Percentiles rank a stretch among this genome's conserved stretches.
These are phyloP conservation scores for Cephus rjabovi DNA, from an alignment of 2,888 invertebrate genomes.

Conservation along the genomic window DNA sequence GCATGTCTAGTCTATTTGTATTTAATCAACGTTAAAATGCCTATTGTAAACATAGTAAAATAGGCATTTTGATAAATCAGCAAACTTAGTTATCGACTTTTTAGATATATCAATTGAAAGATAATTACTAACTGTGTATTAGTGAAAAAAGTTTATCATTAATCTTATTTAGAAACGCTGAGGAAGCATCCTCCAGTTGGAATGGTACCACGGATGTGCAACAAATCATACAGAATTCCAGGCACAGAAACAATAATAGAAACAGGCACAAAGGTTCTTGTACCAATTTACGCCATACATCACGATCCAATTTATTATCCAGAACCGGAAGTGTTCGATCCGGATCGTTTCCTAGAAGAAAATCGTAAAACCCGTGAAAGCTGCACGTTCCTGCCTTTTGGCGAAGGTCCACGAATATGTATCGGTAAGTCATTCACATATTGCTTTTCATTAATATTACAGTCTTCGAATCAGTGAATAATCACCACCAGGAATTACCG, in stretches of 20 bases:
- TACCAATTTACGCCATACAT: conserved; percentile 65
- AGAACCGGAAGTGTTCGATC: conserved; percentile 67
- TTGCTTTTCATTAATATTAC: neutral
- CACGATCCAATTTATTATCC: conserved; percentile 65
- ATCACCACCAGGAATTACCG: neutral
- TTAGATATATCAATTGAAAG: no score
- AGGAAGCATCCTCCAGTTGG: conserved; percentile 67
- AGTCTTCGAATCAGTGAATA: neutral
- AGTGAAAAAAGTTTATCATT: neutral
- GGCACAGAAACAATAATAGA: conserved; percentile 59
- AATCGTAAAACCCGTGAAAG: conserved; percentile 55
- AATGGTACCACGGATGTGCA: conserved; percentile 60
- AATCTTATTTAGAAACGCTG: conserved; percentile 61
- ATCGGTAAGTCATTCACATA: conserved; percentile 55
- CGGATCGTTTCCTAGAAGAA: conserved; percentile 67
- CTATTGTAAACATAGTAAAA: no score
- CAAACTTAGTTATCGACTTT: no score
- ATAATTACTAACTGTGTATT: neutral
- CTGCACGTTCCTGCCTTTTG: conserved; percentile 66
- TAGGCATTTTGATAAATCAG: no score
- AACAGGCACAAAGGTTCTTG: conserved; percentile 55
- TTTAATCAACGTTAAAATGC: neutral
- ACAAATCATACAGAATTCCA: conserved; percentile 58
- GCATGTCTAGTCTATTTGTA: neutral
- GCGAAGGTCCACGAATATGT: conserved; percentile 66